Conservation (phyloP, 2,888 invertebrate genomes). For the Philhelius pedissequus region DNA sequence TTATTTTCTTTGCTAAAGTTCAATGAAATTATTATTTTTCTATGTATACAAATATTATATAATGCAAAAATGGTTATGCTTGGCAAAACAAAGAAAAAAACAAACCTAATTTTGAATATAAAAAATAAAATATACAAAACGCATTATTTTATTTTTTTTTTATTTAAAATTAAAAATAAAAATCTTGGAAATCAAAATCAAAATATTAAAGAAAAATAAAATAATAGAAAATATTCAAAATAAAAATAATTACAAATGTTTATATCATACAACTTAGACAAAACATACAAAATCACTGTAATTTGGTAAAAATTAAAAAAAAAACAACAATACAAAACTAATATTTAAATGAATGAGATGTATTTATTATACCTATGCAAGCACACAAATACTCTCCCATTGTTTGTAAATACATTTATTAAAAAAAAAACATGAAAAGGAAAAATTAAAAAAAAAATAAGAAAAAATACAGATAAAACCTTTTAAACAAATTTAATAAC, state of each 20-base stretch:
- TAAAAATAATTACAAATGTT: not conserved
- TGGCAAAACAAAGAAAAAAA: not conserved
- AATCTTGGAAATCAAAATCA: slow-evolving; percentile 48
- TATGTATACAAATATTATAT: not conserved
- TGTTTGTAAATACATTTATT: slow-evolving; percentile 59
- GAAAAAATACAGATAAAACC: slow-evolving; percentile 2
- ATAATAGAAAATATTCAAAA: slow-evolving; percentile 16
- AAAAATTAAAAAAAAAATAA: slow-evolving; percentile 11
- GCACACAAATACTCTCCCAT: slow-evolving; percentile 61
- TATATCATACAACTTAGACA: slow-evolving; percentile 43
- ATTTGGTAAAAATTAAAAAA: slow-evolving; percentile 14
- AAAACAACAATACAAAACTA: slow-evolving; percentile 8
- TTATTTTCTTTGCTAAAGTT: slow-evolving; percentile 13
- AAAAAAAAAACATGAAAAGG: not conserved
- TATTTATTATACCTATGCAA: slow-evolving; percentile 42
- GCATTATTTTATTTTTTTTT: not conserved
- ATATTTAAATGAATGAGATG: slow-evolving; percentile 44
- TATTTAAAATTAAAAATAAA: not conserved
- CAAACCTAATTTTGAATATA: slow-evolving; percentile 26
- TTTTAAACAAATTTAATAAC: slow-evolving; percentile 25
- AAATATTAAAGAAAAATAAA: slow-evolving; percentile 12
- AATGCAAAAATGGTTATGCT: slow-evolving; percentile 20
- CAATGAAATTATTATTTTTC: not conserved
- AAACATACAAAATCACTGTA: slow-evolving; percentile 36
- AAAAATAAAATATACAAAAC: not conserved